phyloP scores from a whole-genome alignment of 2,888 invertebrate species.

The Plebejus anna region DNA sequence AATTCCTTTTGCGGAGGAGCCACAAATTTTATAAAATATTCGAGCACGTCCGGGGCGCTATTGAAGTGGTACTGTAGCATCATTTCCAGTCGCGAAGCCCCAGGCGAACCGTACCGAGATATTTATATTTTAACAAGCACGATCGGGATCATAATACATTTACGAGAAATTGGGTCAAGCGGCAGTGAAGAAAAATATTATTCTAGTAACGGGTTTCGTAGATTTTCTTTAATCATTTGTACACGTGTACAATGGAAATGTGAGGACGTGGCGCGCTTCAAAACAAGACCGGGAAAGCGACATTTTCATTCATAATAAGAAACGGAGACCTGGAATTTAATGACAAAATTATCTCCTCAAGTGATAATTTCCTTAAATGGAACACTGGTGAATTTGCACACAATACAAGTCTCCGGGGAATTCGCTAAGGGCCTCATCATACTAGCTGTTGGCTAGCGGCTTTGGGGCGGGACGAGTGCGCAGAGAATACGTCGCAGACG shows the following conservation, averaged over 20 bases:
- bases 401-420: background rate
- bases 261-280: background rate
- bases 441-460: no score
- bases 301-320: background rate
- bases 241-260: background rate
- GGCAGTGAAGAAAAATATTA: background rate
- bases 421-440: no score
- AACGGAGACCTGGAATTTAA: background rate
- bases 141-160: constrained; percentile 23
- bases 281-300: background rate
- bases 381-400: background rate
- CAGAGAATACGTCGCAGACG: no score
- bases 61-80: constrained; percentile 2
- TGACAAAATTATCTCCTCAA: background rate
- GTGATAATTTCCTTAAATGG: background rate
- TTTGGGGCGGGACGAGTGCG: no score
- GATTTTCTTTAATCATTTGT: background rate
- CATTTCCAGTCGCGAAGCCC: constrained; percentile 11
- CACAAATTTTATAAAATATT: constrained; percentile 30
- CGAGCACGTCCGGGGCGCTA: constrained; percentile 25
- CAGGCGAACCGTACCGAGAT: constrained; percentile 10
- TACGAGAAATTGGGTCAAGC: constrained; percentile 3
- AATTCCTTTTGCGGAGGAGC: constrained; percentile 7
- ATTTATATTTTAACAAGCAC: constrained; percentile 23
- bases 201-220: background rate